Conservation (phyloP, 2,113 vertebrate genomes). For the Barnardius zonarius region DNA sequence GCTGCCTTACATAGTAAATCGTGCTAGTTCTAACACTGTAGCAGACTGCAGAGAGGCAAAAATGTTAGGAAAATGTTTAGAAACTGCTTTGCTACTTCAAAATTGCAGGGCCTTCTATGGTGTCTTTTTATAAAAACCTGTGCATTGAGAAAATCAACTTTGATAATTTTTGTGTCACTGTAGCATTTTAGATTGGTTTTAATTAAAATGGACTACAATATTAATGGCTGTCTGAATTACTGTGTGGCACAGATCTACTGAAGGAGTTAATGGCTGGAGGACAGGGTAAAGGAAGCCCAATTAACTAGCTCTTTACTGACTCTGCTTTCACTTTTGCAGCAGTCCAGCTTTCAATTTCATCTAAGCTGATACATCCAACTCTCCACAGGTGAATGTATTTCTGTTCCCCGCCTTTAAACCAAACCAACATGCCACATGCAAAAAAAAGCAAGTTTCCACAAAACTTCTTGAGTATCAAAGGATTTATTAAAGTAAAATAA, state of each 20-base stretch:
- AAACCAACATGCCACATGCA: background rate
- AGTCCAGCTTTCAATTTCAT: background rate
- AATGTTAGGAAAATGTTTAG: background rate
- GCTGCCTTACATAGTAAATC: background rate
- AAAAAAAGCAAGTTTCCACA: background rate
- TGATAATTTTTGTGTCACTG: background rate
- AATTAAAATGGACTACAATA: background rate
- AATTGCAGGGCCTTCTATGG: background rate
- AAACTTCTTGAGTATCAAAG: background rate
- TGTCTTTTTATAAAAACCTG: background rate
- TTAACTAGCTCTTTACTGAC: background rate
- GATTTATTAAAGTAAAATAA: slow-evolving; percentile 38
- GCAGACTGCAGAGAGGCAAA: background rate
- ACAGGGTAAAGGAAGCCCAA: background rate
- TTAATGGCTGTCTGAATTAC: background rate
- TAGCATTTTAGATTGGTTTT: background rate
- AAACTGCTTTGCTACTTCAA: slow-evolving; percentile 1
- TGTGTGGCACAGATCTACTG: background rate
- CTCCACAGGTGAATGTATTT: background rate
- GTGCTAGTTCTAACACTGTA: background rate
- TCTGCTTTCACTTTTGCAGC: background rate
- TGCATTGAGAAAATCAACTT: background rate
- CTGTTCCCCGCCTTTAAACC: background rate
- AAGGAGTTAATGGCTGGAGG: background rate
- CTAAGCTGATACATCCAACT: background rate